A percentile compares a stretch with the other conserved stretches of the same genome.
Evolutionary conservation across 2,113 vertebrate genomes (phyloP).

Genomic region (Cheilinus undulatus): DNA sequence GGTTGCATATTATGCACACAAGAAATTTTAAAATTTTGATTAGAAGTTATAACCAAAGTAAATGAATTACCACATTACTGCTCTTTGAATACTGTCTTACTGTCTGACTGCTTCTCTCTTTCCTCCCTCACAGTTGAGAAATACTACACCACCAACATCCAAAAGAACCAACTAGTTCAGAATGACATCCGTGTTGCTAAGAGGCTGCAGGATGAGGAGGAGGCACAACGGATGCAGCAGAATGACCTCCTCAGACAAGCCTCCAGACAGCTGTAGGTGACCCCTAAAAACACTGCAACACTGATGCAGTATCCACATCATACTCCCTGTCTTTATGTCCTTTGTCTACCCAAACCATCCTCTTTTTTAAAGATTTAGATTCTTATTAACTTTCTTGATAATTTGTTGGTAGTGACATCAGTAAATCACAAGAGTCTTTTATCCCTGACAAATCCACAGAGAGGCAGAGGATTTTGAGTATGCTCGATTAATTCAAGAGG

Average conservation of each 20-base stretch:
- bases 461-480: constrained; percentile 83
- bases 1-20: no score
- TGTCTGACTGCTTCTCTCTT: background rate
- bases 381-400: background rate
- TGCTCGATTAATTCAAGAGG: constrained; percentile 78
- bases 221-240: constrained; percentile 69
- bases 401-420: background rate
- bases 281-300: background rate
- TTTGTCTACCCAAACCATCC: background rate
- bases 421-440: background rate
- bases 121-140: constrained; percentile 74
- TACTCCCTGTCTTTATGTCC: background rate
- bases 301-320: background rate
- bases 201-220: constrained; percentile 81
- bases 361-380: background rate
- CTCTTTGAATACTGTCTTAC: background rate
- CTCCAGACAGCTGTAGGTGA: constrained; percentile 70
- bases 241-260: constrained; percentile 61
- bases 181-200: constrained; percentile 82
- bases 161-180: constrained; percentile 84
- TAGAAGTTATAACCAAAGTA: background rate
- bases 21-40: background rate
- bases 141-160: constrained; percentile 83
- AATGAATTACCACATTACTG: background rate
- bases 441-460: constrained; percentile 43